A percentile compares a stretch with the other conserved stretches of the same genome.
These are phyloP conservation scores for Hafferia zeledoni DNA, from an alignment of 2,797 vertebrate genomes.

Conservation along the genomic window DNA sequence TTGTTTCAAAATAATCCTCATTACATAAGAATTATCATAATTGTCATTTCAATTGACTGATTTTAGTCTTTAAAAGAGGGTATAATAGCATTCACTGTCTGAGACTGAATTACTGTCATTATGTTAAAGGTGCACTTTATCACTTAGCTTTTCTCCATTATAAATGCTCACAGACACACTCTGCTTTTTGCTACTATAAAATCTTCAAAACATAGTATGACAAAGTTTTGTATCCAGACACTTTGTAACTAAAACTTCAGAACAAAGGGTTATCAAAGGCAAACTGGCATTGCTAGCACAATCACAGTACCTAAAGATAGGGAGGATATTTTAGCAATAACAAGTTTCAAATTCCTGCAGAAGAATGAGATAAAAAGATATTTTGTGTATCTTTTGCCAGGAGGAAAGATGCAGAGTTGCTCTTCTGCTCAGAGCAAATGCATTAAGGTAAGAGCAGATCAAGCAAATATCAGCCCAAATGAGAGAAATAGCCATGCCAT, in stretches of 20 bases:
- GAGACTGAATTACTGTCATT: constrained; percentile 61
- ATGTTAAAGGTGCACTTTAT: constrained; percentile 56
- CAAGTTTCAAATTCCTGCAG: neutral
- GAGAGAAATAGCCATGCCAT: constrained; percentile 53
- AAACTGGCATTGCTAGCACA: neutral
- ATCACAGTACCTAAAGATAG: neutral
- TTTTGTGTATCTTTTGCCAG: constrained; percentile 25
- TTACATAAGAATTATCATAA: constrained; percentile 59
- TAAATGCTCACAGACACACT: constrained; percentile 36
- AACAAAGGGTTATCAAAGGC: constrained; percentile 24
- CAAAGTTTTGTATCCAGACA: constrained; percentile 15
- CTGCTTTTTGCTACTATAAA: neutral
- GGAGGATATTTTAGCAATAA: neutral
- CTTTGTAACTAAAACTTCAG: constrained; percentile 3
- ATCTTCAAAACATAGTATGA: neutral
- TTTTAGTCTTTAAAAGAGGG: constrained; percentile 62
- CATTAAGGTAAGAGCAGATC: constrained; percentile 15
- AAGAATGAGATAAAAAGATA: constrained; percentile 25
- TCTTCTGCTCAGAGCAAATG: constrained; percentile 27
- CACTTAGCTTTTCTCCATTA: constrained; percentile 53
- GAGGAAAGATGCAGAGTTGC: constrained; percentile 6
- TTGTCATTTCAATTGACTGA: constrained; percentile 70
- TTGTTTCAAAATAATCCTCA: constrained; percentile 70
- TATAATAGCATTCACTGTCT: constrained; percentile 63
- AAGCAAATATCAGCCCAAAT: constrained; percentile 63